Evolutionary conservation across 2,113 vertebrate genomes (phyloP).

Genomic region (Procapra przewalskii): DNA sequence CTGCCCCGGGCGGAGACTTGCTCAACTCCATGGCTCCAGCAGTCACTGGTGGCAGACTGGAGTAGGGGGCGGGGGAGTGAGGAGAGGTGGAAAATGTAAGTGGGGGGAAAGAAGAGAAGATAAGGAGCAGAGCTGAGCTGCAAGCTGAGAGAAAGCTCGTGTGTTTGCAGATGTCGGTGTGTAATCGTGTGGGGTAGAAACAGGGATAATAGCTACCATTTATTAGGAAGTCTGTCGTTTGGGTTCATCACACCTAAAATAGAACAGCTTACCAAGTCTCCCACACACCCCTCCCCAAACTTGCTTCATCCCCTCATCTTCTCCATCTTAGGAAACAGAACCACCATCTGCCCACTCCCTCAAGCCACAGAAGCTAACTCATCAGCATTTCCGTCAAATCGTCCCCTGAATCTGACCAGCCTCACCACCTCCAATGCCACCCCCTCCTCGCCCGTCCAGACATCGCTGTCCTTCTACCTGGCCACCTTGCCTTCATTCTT

Average conservation of each 20-base stretch:
- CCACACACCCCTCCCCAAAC: not conserved
- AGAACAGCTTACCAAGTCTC: not conserved
- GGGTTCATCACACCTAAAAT: not conserved
- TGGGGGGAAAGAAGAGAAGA: not conserved
- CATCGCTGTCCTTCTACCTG: not conserved
- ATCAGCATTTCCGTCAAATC: not conserved
- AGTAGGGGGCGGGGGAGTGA: fast-evolving
- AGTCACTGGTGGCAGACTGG: not conserved
- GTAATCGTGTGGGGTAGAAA: not conserved
- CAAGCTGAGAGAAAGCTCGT: not conserved
- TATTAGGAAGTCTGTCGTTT: slow-evolving; percentile 11
- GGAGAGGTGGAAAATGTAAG: not conserved
- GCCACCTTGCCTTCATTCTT: not conserved
- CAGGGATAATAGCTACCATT: not conserved
- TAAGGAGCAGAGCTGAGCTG: not conserved
- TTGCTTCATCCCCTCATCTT: not conserved
- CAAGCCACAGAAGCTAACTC: not conserved
- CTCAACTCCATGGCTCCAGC: not conserved
- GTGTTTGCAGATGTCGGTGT: not conserved
- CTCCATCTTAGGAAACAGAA: not conserved
- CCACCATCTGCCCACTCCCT: not conserved
- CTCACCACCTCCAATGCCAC: not conserved
- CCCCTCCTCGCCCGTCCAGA: not conserved
- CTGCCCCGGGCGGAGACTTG: not conserved
- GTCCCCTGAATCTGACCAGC: not conserved